Base-by-base conservation (phyloP, 2,113 vertebrate genomes). In the Chlorocebus sabaeus region DNA sequence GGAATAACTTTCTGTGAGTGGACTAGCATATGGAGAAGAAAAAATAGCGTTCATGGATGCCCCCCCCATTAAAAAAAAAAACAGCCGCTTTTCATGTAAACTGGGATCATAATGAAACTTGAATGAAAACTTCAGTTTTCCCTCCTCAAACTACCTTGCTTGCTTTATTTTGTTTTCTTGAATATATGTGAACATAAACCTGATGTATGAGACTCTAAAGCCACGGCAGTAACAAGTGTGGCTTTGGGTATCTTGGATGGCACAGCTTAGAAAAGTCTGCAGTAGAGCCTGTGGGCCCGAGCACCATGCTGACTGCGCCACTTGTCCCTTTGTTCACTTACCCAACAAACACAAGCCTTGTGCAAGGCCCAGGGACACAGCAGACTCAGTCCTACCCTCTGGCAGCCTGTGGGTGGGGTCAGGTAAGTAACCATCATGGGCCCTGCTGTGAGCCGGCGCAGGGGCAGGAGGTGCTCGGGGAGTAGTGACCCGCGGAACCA, bases 401-500 rank as follows among this genome's bases (percentile, higher is more conserved):
- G 1, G 50, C 64, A 35, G 89, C 32, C 72, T 7, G 48, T 45
- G 73, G 78, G 57, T 16, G 30, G 79, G 55, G 50, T 5, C 64
- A n/a, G 78, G 70, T 8, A 2, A 13, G 86, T 18, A 40, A 89
- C 18, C 50, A n/a, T 43, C 13, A 2, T 0, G 5, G 72, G 11
- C 48, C n/a, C 8, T n/a, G 35, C 16, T n/a, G 27, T 4, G 32
- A 86, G 55, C 2, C 6, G 0, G 1, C 16, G 0, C 3, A 0
- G 0, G 48, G 64, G 32, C 45, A 11, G 17, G n/a, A 75, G 38
- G 59, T 6, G 17, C 12, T 52, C 5, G 0, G 75, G 35, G 0
- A 12, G 18, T 12, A 3, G n/a, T 18, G 30, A 10, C 12, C 10
- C 23, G 0, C 0, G 0, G 23, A 43, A 0, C 40, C 1, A 0